Evolutionary conservation across 2,888 invertebrate species (phyloP).

Genomic region (Belgica antarctica): DNA sequence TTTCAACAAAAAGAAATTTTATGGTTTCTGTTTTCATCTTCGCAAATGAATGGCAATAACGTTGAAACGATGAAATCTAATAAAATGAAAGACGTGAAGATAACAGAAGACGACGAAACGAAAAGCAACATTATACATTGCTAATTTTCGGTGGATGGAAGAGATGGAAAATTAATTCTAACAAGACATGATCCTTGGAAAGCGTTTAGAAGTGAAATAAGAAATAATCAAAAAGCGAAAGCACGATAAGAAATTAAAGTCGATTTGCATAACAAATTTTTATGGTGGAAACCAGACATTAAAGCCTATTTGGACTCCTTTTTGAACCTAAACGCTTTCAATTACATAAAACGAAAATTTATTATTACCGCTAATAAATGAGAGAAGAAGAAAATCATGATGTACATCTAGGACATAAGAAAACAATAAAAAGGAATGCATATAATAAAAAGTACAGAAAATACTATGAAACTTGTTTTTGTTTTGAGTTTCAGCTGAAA

Average conservation of each 20-base stretch:
- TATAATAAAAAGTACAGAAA: neutral
- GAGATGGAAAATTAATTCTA: neutral
- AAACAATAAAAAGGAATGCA: slow-evolving; percentile 17
- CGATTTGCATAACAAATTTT: neutral
- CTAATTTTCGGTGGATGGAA: slow-evolving; percentile 7
- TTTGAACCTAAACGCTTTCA: slow-evolving; percentile 36
- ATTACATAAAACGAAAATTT: neutral
- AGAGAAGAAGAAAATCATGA: neutral
- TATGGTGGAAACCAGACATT: slow-evolving; percentile 12
- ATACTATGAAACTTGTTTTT: neutral
- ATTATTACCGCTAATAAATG: neutral
- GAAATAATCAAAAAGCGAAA: neutral
- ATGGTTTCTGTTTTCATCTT: slow-evolving; percentile 5
- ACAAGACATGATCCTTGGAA: slow-evolving; percentile 17
- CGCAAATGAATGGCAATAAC: slow-evolving; percentile 8
- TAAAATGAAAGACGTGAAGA: neutral
- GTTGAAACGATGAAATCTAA: neutral
- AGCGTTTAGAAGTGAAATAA: neutral
- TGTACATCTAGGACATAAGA: slow-evolving; percentile 22
- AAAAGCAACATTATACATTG: slow-evolving; percentile 26
- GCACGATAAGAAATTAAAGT: neutral
- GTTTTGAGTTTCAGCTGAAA: too few species aligned
- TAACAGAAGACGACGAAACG: slow-evolving; percentile 17
- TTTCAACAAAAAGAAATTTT: neutral
- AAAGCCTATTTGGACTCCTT: neutral